Base-by-base conservation (phyloP, 2,113 vertebrate genomes). In the Anhinga anhinga region DNA sequence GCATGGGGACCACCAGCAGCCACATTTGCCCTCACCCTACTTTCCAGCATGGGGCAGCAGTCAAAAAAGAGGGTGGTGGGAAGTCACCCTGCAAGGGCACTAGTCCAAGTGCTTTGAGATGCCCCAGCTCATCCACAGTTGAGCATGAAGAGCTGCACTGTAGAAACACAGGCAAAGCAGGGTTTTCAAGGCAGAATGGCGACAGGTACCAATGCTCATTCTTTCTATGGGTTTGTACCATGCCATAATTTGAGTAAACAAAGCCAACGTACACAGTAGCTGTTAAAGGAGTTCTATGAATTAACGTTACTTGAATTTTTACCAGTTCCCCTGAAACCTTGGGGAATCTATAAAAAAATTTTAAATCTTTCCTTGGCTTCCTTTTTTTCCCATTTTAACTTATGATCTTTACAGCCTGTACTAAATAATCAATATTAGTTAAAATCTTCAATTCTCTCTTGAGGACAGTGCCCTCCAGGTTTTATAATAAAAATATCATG, bases 401-500 rank as follows among this genome's bases (percentile, higher is more conserved):
- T 92, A 95, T 3, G 25, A 66, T 90, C 93, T 96, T 97, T 96
- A 67, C 86, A 97, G 86, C 78, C 96, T 87, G 59, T 90, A 88
- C 97, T 97, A 98, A 98, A 97, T 98, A 97, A 98, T 98, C 98
- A 97, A 97, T 98, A 98, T 98, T 98, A 97, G 98, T 97, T 97
- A 97, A 95, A 97, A 97, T 93, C 42, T 96, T 97, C 94, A 90
- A 65, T 92, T 97, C 83, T 97, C 87, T 98, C 97, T 92, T 97
- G 97, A 97, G 96, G 92, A 97, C 92, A 94, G 82, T 70, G 94
- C 93, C 96, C 96, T 98, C 96, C 95, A 96, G 97, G 95, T 81
- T 95, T 93, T 95, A 90, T 91, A 97, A 97, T 97, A 97, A 97
- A 98, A 98, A 97, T 97, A 97, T 61, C 88, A 95, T 87, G 88